Evolutionary conservation across 2,113 vertebrate species (phyloP).

Genomic region (Ptilonorhynchus violaceus): DNA sequence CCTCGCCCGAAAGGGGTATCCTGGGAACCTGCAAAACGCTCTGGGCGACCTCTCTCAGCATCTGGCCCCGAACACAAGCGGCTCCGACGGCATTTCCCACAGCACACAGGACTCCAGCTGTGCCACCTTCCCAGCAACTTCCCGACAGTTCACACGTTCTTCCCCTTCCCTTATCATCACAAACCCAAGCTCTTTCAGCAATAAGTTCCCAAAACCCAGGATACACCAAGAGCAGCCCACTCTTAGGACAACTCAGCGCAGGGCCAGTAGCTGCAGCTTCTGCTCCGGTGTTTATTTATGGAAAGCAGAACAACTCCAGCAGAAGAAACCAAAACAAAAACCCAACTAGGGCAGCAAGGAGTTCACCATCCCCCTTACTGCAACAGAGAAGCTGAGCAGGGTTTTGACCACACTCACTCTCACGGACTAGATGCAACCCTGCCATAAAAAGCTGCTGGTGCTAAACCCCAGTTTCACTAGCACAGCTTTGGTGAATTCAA

Average conservation of each 20-base stretch:
- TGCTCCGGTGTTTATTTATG: not conserved
- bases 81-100: not conserved
- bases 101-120: not conserved
- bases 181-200: not conserved
- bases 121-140: not conserved
- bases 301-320: slow-evolving; percentile 25
- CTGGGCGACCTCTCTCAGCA: not conserved
- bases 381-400: not conserved
- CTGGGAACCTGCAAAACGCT: not conserved
- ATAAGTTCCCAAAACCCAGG: not conserved
- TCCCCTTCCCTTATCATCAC: not conserved
- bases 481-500: not conserved
- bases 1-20: fast-evolving
- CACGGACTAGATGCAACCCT: not conserved
- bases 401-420: not conserved
- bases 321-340: slow-evolving; percentile 20
- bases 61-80: not conserved
- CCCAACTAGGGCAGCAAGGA: fast-evolving
- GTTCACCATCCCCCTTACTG: not conserved
- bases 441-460: not conserved
- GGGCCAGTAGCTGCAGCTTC: not conserved
- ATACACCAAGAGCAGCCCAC: not conserved
- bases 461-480: not conserved
- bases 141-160: not conserved
- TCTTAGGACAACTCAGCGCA: not conserved